Evolutionary conservation across 2,113 vertebrate genomes (phyloP).

Genomic region (Prolemur simus): DNA sequence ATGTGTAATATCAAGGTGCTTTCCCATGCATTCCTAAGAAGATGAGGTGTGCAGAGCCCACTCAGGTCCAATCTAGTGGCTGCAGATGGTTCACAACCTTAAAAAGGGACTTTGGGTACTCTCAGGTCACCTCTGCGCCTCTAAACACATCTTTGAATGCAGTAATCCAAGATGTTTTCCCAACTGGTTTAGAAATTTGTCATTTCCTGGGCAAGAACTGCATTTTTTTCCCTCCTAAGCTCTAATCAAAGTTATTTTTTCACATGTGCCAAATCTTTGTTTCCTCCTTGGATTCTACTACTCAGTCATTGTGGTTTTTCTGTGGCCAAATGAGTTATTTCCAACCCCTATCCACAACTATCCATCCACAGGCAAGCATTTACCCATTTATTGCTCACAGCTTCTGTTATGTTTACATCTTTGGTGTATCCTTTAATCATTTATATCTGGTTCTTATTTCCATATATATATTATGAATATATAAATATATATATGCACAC

Average conservation of each 20-base stretch:
- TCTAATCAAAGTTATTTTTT: not conserved
- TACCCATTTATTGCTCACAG: not conserved
- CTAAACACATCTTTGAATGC: not conserved
- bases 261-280: not conserved
- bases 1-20: rapidly evolving
- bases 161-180: not conserved
- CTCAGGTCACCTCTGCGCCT: not conserved
- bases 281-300: not conserved
- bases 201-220: not conserved
- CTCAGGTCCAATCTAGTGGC: rapidly evolving
- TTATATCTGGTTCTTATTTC: not conserved
- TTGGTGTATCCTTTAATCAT: not conserved
- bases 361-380: not conserved
- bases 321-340: not conserved
- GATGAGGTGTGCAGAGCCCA: no score
- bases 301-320: not conserved
- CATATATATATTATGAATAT: not conserved
- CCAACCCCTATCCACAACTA: not conserved
- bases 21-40: not conserved
- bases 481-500: not conserved
- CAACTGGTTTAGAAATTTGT: not conserved
- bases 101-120: not conserved
- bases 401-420: slow-evolving; percentile 7
- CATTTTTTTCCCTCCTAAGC: not conserved
- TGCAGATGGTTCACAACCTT: not conserved